Base-by-base conservation (phyloP, 2,888 invertebrate genomes). In the Thera britannica region DNA sequence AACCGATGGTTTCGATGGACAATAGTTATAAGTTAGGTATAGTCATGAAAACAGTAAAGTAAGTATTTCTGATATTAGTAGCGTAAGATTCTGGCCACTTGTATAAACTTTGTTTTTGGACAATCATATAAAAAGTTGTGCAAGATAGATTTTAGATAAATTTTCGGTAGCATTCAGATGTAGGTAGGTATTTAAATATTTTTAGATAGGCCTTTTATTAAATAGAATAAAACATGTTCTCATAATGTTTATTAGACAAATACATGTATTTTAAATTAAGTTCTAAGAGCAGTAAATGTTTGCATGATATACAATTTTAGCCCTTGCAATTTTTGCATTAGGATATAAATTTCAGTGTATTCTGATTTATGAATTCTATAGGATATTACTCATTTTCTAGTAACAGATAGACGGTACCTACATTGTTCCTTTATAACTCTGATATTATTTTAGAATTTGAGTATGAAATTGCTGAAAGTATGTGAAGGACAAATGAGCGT, bases 181-280 rank as follows among this genome's bases (percentile, higher is more conserved):
- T 70, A 70, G 62, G 66, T 66, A 69, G 69, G 65, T 70, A 70
- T 66, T 70, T 63, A 70, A 70, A 66, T 66, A 69, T 65, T 70
- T 65, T 66, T 66, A 66, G 60, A 70, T 70, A 70, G 66, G 60
- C 49, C 23, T 70, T 64, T 70, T 67, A 62, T 62, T 70, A 55
- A 59, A 52, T 63, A 66, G 63, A 41, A 56, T 69, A 59, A 58
- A 62, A 56, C 56, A 56, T 69, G 62, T 65, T 69, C 54, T 61
- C 36, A 59, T 70, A 60, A 62, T 63, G 52, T 60, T 66, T 66
- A 66, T 57, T 66, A 67, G 60, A 63, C n/a, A 63, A 65, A 69
- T 59, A 69, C 65, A 57, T 66, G 44, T 55, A 52, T 57, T 61
- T 60, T 55, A 49, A 23, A 38, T n/a, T 49, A 65, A 59, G 62